These are phyloP conservation scores for Saguinus midas DNA, from an alignment of 2,113 vertebrate species.

Conservation along the genomic window DNA sequence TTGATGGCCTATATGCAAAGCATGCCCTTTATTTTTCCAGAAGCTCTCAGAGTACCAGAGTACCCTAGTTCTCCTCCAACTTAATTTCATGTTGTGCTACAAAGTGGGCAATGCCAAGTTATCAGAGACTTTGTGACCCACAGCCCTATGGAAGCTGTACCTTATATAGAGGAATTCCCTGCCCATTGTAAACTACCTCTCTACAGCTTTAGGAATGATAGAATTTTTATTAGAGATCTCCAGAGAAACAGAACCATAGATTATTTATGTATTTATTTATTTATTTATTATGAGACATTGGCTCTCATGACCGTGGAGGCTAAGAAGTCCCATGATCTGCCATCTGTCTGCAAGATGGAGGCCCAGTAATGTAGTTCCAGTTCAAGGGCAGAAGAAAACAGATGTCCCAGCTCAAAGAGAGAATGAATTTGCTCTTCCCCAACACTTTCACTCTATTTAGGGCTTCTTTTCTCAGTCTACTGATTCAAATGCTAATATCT, in stretches of 20 bases:
- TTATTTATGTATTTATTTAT: too few species aligned
- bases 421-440: neutral
- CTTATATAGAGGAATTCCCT: neutral
- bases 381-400: neutral
- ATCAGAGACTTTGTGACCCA: neutral
- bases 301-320: neutral
- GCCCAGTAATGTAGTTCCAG: neutral
- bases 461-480: neutral
- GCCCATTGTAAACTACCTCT: neutral
- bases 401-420: too few species aligned
- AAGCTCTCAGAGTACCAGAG: neutral
- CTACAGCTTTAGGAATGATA: neutral
- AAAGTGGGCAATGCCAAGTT: neutral
- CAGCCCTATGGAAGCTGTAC: neutral
- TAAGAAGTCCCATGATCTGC: neutral
- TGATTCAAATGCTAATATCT: neutral
- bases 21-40: neutral
- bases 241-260: neutral
- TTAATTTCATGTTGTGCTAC: neutral
- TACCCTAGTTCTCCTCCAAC: neutral
- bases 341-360: neutral
- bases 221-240: neutral
- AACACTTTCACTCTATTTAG: neutral
- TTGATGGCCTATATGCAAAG: neutral
- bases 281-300: neutral